Evolutionary conservation across 2,113 vertebrate genomes (phyloP), one percentile per base, ranked within the genome.

Genomic region (Myiozetetes cayanensis): DNA sequence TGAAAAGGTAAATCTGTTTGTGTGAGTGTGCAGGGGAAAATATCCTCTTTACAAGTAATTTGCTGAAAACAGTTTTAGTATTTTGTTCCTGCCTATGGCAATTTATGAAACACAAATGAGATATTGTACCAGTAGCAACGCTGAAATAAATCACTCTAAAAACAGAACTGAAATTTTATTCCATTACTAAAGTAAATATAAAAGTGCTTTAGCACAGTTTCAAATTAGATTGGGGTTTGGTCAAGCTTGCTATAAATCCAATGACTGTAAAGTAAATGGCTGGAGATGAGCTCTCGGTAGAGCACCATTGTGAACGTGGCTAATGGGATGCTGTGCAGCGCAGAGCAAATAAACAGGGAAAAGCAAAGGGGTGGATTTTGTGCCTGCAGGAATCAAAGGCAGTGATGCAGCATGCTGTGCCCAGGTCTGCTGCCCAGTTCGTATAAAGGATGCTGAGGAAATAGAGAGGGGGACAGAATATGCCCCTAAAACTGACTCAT

Each of bases 111-210:
- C 92, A 93, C 90, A 94, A 97, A 97, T 93, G 94, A 96, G 94
- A 93, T 95, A 92, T 52, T 90, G 80, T 95, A 93, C 72, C 80
- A 63, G 79, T 50, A 81, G 83, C 1, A 3, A 86, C 50, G 80
- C 72, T 80, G 92, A 94, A 93, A 95, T 96, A 97, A 97, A 97
- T 96, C 93, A 93, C 83, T 87, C 80, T 86, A 89, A 96, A 93
- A 96, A 93, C 90, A 96, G 95, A 89, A 77, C 83, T 84, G 91
- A 92, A 95, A 86, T 94, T 96, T 96, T 96, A 95, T 96, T 97
- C 96, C 95, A 90, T 96, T 95, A 95, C 93, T 95, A 96, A 94
- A 97, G 95, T 96, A 96, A 97, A 97, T 94, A 95, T 84, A 77
- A 92, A 93, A 97, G 89, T 93, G 77, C 86, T 97, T 93, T 89